phyloP scores from a whole-genome alignment of 2,797 vertebrate species.

The Erethizon dorsatum region DNA sequence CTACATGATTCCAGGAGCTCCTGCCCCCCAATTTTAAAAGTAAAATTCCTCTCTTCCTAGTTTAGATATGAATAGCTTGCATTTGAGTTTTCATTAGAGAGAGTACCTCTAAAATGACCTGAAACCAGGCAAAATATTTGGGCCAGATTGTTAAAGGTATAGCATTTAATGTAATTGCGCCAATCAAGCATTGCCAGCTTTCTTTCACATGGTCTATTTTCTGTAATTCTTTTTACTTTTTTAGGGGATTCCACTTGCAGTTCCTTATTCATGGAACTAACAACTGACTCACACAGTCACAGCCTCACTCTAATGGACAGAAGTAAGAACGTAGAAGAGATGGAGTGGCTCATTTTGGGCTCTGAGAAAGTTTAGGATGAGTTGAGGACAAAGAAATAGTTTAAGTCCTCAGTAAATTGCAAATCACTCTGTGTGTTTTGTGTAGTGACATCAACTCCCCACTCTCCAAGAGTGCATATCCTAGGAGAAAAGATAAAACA shows the following conservation, averaged over 20 bases:
- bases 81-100: conserved; percentile 56
- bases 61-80: conserved; percentile 53
- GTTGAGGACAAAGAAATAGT: conserved; percentile 6
- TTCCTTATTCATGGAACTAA: conserved; percentile 63
- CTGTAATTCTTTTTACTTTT: conserved; percentile 60
- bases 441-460: not conserved
- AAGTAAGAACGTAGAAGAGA: conserved; percentile 28
- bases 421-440: not conserved
- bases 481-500: not conserved
- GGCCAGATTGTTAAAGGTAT: conserved; percentile 28
- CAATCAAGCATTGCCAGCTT: conserved; percentile 1
- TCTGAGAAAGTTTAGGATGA: conserved; percentile 27
- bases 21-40: not conserved
- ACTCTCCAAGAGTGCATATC: not conserved
- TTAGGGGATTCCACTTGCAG: conserved; percentile 32
- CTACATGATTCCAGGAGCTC: not conserved
- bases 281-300: conserved; percentile 12
- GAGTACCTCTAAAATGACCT: conserved; percentile 35
- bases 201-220: conserved; percentile 50
- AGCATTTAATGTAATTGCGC: conserved; percentile 56
- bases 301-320: conserved; percentile 53
- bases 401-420: not conserved
- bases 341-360: conserved; percentile 29
- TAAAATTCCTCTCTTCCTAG: conserved; percentile 1
- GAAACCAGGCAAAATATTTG: conserved; percentile 22